phyloP scores from a whole-genome alignment of 2,113 vertebrate genomes.

The Furnarius figulus region DNA sequence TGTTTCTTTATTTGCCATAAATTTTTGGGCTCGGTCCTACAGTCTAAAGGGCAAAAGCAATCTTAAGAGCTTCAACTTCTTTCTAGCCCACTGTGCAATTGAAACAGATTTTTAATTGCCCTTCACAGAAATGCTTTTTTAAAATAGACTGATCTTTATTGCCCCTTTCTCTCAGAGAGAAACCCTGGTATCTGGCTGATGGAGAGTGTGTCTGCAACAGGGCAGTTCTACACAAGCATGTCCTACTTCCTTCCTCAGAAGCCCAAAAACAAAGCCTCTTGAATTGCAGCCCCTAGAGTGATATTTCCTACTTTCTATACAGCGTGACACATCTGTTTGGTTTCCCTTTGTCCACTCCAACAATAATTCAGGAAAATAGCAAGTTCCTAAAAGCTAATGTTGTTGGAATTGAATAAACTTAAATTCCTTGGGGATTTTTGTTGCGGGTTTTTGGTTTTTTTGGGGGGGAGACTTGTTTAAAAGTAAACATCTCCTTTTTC shows the following conservation, averaged over 20 bases:
- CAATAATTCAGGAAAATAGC: background rate
- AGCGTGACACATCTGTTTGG: background rate
- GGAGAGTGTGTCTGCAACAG: background rate
- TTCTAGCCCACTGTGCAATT: background rate
- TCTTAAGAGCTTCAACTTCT: background rate
- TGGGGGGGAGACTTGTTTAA: background rate
- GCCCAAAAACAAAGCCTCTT: background rate
- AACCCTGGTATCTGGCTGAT: background rate
- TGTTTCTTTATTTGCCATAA: background rate
- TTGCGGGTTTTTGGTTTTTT: no score
- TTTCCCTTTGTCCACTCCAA: background rate
- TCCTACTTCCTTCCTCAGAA: background rate
- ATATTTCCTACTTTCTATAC: background rate
- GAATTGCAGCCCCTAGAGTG: background rate
- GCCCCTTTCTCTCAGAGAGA: background rate
- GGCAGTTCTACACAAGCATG: background rate
- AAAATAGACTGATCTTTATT: background rate
- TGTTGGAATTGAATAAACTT: background rate
- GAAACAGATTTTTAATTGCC: background rate
- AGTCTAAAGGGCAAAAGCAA: background rate
- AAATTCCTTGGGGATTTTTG: background rate
- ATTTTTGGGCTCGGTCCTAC: background rate
- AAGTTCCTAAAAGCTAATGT: background rate
- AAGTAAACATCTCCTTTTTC: background rate
- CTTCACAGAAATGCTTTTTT: background rate